phyloP scores from a whole-genome alignment of 2,797 vertebrate genomes.

The Galagoides demidoff region DNA sequence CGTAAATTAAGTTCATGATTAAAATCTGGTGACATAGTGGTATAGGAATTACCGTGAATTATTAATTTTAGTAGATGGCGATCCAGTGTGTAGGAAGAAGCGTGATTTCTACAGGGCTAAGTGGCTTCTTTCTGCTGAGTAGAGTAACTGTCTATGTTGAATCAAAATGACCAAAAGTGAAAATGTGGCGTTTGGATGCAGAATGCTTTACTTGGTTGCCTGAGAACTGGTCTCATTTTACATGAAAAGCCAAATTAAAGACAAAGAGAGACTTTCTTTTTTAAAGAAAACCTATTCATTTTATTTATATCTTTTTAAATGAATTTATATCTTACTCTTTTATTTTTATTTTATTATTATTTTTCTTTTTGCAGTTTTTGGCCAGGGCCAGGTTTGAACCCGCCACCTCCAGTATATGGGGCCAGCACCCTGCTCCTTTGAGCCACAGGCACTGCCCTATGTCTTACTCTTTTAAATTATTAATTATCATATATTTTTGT shows the following conservation, averaged over 20 bases:
- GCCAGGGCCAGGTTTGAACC: too few relatives aligned
- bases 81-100: slow-evolving; percentile 45
- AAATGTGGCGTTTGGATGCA: not conserved
- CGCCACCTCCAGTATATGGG: too few relatives aligned
- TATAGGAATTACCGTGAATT: slow-evolving; percentile 71
- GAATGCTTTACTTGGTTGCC: not conserved
- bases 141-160: slow-evolving; percentile 61
- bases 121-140: slow-evolving; percentile 56
- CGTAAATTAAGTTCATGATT: slow-evolving; percentile 79
- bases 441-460: not conserved
- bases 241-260: not conserved
- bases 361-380: too few relatives aligned
- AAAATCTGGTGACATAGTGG: slow-evolving; percentile 61
- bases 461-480: not conserved
- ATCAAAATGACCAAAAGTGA: slow-evolving; percentile 8
- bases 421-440: too few relatives aligned
- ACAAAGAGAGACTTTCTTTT: not conserved
- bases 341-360: too few relatives aligned
- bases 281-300: not conserved
- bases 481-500: not conserved
- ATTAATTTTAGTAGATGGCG: slow-evolving; percentile 66
- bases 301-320: not conserved
- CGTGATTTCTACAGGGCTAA: slow-evolving; percentile 41
- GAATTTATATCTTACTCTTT: not conserved
- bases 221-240: slow-evolving; percentile 7